Percentiles rank a stretch among this genome's conserved stretches.
phyloP scores from a whole-genome alignment of 2,113 vertebrate genomes.

The Oryzias curvinotus region DNA sequence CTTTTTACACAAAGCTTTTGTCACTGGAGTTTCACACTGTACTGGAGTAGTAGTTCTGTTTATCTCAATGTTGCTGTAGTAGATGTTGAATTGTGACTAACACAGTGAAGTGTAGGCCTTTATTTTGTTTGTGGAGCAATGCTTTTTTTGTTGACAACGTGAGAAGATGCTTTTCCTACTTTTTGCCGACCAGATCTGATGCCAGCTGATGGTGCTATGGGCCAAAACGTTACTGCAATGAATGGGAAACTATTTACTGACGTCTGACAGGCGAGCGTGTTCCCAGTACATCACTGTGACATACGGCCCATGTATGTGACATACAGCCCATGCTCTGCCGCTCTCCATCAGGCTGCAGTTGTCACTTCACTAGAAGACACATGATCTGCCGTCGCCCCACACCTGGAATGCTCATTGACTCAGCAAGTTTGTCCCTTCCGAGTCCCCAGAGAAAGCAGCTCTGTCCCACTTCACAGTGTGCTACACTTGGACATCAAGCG shows the following conservation, averaged over 20 bases:
- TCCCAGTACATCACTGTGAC: constrained; percentile 8
- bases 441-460: constrained; percentile 27
- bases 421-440: constrained; percentile 31
- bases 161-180: constrained; percentile 18
- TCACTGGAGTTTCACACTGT: constrained; percentile 7
- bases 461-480: constrained; percentile 29
- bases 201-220: not conserved
- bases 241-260: constrained; percentile 9
- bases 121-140: constrained; percentile 13
- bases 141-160: constrained; percentile 22
- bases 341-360: not conserved
- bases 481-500: constrained; percentile 36
- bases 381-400: constrained; percentile 6
- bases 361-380: not conserved
- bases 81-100: constrained; percentile 30
- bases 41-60: constrained; percentile 5
- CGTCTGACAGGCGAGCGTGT: constrained; percentile 9
- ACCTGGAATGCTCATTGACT: constrained; percentile 39
- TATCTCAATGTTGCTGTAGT: constrained; percentile 8
- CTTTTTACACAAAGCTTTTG: not conserved
- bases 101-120: constrained; percentile 20
- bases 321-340: not conserved
- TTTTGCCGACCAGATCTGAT: constrained; percentile 1
- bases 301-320: constrained; percentile 2
- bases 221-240: not conserved